These are phyloP conservation scores for Ctenopoma kingsleyae DNA, from an alignment of 2,797 vertebrate species.

Conservation along the genomic window DNA sequence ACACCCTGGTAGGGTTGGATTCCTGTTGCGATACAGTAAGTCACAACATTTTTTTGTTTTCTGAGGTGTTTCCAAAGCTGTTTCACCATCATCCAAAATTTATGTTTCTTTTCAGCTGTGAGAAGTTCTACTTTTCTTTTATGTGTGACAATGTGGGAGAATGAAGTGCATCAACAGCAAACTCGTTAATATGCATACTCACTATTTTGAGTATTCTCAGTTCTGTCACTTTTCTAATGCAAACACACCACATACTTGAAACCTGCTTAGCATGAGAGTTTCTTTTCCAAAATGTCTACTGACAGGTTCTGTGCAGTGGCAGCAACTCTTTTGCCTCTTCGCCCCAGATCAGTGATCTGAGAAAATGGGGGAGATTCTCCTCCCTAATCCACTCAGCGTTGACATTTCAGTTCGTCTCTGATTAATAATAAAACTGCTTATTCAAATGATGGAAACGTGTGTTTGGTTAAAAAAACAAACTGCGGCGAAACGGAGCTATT, in stretches of 20 bases:
- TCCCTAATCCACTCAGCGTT: slow-evolving; percentile 34
- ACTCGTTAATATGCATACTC: neutral
- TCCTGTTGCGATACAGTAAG: too few relatives aligned
- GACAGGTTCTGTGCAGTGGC: neutral
- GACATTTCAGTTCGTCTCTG: slow-evolving; percentile 41
- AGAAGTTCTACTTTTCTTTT: neutral
- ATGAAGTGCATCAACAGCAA: too few relatives aligned
- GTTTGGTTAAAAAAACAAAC: neutral
- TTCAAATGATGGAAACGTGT: slow-evolving; percentile 34
- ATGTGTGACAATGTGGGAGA: neutral
- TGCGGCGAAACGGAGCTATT: slow-evolving; percentile 22
- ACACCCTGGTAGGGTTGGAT: neutral
- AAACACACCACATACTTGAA: neutral
- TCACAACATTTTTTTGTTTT: neutral
- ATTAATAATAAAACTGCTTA: slow-evolving; percentile 35
- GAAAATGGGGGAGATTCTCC: slow-evolving; percentile 18
- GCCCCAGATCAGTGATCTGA: slow-evolving; percentile 20
- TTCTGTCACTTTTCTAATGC: neutral
- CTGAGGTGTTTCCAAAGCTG: neutral
- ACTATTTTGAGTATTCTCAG: neutral
- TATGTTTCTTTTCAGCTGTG: neutral
- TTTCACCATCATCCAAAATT: slow-evolving; percentile 7
- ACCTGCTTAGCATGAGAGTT: neutral
- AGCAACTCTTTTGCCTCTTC: neutral
- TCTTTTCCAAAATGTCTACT: neutral